Base-by-base conservation (phyloP, 2,888 invertebrate species). In the Schizaphis graminum region DNA sequence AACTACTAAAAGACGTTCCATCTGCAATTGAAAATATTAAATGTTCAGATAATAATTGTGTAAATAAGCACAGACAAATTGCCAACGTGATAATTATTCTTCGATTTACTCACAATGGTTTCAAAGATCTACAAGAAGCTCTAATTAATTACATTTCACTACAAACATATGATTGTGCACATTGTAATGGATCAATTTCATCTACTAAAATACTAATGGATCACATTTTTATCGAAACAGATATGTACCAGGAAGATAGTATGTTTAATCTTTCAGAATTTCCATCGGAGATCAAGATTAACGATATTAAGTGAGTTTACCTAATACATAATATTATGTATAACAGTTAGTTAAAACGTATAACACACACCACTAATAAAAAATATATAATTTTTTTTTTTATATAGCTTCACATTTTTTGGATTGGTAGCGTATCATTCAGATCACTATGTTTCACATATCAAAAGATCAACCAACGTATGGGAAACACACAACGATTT, bases 101-200 rank as follows among this genome's bases (percentile, higher is more conserved):
- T 44, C 44, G 41, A 44, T 85, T 8, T 85, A 24, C 44, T 24
- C 8, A 85, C 24, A 85, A 85, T 44, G 41, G 85, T 41, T 85
- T 85, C 8, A 85, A 85, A 85, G 85, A 44, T 24, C 85, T 85
- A 44, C 85, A 85, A 44, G 24, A 85, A 85, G 41, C 35, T 41
- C 41, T 85, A 85, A 41, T 4, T 85, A 41, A 85, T 41, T 85
- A 85, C 44, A 85, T 85, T 85, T 85, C 41, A 44, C n/a, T 85
- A 85, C 85, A 85, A 85, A 85, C 44, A 24, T 85, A 85, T 41
- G 44, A 85, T 44, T 85, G 85, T 85, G 85, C n/a, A 41, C 85
- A 85, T 85, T 85, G 85, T 85, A n/a, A 10, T 85, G 85, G 41
- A 85, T 24, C 85, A 35, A 85, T 85, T 85, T 44, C 85, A 85